A percentile compares a stretch with the other conserved stretches of the same genome.
Conservation (phyloP, 2,797 vertebrate species). For the Caiman crocodilus region DNA sequence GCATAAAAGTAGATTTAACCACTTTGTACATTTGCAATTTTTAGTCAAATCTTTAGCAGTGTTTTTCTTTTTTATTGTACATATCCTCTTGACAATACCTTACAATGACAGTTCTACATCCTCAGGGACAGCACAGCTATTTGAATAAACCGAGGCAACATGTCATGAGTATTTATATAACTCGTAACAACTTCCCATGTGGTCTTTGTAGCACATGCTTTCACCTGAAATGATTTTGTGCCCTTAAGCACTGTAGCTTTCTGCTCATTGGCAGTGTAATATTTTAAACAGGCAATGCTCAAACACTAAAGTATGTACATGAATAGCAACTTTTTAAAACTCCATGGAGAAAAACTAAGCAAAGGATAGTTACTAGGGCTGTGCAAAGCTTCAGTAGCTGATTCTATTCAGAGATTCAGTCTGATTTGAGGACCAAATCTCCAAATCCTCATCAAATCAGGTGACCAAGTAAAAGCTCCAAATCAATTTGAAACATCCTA, state of each 20-base stretch:
- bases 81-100: not conserved
- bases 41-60: not conserved
- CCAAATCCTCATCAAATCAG: too few relatives aligned
- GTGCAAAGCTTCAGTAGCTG: too few relatives aligned
- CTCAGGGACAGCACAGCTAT: not conserved
- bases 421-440: too few relatives aligned
- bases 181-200: not conserved
- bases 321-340: not conserved
- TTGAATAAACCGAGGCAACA: not conserved
- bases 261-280: not conserved
- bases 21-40: constrained; percentile 17
- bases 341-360: not conserved
- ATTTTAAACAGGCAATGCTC: not conserved
- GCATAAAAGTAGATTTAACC: not conserved
- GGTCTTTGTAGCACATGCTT: not conserved
- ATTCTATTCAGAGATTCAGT: too few relatives aligned
- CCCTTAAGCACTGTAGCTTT: not conserved
- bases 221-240: not conserved
- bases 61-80: not conserved
- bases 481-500: too few relatives aligned
- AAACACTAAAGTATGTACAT: not conserved
- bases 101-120: not conserved
- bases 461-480: too few relatives aligned
- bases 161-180: not conserved
- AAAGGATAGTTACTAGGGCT: not conserved